phyloP scores from a whole-genome alignment of 2,888 invertebrate genomes.

The Gandaritis pyraliata region DNA sequence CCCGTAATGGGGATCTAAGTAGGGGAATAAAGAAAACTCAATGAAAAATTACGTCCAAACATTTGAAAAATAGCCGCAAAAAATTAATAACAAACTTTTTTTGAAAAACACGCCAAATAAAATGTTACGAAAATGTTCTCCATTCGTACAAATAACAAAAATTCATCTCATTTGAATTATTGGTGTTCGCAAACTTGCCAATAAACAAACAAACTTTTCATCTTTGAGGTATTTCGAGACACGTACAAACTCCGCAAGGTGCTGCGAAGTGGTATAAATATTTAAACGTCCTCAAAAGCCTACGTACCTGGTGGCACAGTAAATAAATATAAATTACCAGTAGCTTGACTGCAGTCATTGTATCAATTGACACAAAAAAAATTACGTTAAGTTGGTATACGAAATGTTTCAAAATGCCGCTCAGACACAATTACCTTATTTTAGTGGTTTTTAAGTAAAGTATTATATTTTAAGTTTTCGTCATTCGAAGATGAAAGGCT shows the following conservation, averaged over 20 bases:
- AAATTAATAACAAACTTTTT: too few species aligned
- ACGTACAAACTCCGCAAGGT: constrained; percentile 36
- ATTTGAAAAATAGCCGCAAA: too few species aligned
- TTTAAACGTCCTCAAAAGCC: constrained; percentile 35
- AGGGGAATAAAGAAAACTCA: too few species aligned
- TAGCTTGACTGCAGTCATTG: neutral
- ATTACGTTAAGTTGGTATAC: too few species aligned
- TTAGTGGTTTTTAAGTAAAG: too few species aligned
- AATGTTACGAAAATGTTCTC: neutral
- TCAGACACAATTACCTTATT: too few species aligned
- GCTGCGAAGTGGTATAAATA: constrained; percentile 37
- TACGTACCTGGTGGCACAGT: constrained; percentile 15
- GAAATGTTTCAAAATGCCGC: too few species aligned
- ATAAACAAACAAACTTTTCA: constrained; percentile 32
- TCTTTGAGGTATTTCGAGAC: constrained; percentile 35
- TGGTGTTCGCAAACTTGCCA: constrained; percentile 26
- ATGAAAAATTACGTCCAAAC: too few species aligned
- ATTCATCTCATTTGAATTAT: constrained; percentile 29
- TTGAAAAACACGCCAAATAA: neutral
- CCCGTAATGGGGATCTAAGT: too few species aligned
- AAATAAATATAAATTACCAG: neutral
- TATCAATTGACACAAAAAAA: too few species aligned
- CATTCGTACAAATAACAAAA: constrained; percentile 11
- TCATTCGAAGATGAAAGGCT: too few species aligned
- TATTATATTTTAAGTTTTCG: too few species aligned